phyloP scores from a whole-genome alignment of 2,113 vertebrate species.

The Trochalopteron elliotii region DNA sequence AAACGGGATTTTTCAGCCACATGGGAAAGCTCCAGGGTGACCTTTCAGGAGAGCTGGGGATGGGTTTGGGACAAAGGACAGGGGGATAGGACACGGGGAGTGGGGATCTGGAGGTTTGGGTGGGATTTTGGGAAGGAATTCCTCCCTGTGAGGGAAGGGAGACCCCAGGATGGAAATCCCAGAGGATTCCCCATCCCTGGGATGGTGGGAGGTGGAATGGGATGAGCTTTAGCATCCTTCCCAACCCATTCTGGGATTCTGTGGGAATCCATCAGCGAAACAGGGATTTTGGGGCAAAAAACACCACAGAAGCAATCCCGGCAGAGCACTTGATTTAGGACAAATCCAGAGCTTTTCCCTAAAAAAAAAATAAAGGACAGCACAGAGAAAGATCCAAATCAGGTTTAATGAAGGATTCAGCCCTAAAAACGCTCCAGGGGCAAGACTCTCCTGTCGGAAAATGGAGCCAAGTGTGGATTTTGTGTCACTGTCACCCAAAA shows the following conservation, averaged over 20 bases:
- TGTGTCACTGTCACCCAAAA: neutral
- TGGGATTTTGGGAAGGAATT: neutral
- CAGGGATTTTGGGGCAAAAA: neutral
- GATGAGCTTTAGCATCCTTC: neutral
- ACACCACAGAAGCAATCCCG: accelerated
- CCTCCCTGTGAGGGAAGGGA: neutral
- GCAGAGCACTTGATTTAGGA: neutral
- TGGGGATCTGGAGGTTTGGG: neutral
- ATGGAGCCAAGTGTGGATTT: neutral
- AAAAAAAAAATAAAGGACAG: neutral
- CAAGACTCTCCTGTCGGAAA: neutral
- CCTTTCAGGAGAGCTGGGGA: neutral
- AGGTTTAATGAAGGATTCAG: neutral
- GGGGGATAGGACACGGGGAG: neutral
- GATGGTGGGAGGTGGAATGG: neutral
- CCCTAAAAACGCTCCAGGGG: accelerated
- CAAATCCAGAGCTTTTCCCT: neutral
- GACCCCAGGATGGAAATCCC: neutral
- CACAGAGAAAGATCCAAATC: accelerated
- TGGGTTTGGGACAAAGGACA: accelerated
- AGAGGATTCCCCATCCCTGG: neutral
- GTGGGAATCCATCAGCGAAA: neutral
- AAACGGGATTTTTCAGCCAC: neutral
- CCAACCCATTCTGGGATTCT: neutral
- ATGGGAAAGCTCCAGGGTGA: neutral